Evolutionary conservation across 2,113 vertebrate genomes (phyloP).

Genomic region (Osmerus mordax): DNA sequence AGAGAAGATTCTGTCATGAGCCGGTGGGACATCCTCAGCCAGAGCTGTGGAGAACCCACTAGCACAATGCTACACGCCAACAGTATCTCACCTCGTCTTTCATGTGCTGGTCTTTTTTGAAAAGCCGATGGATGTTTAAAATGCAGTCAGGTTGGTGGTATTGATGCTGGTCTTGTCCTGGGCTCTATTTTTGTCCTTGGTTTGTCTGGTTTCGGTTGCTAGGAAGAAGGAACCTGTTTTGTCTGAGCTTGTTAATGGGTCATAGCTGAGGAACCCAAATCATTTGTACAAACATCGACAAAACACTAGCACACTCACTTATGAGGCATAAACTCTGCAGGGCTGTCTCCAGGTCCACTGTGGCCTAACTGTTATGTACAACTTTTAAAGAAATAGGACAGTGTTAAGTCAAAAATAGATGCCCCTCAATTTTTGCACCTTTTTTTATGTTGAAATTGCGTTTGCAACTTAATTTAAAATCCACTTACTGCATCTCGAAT

Average conservation of each 20-base stretch:
- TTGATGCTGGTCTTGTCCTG: conserved; percentile 38
- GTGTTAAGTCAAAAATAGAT: conserved; percentile 47
- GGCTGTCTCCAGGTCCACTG: conserved; percentile 9
- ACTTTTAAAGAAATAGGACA: conserved; percentile 49
- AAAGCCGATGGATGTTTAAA: conserved; percentile 56
- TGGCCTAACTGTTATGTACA: conserved; percentile 32
- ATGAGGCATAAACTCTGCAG: background rate
- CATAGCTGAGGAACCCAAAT: no score
- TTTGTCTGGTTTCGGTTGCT: conserved; percentile 49
- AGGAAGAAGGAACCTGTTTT: conserved; percentile 4
- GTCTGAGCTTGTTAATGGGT: no score
- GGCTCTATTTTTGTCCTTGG: conserved; percentile 50
- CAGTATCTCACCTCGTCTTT: conserved; percentile 53
- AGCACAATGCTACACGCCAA: conserved; percentile 10
- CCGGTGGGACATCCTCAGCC: conserved; percentile 32
- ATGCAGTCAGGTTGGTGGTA: conserved; percentile 48
- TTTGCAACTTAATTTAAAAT: conserved; percentile 34
- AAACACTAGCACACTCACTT: no score
- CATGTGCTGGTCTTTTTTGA: conserved; percentile 43
- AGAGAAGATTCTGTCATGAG: conserved; percentile 52
- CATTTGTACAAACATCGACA: no score
- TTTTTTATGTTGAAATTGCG: conserved; percentile 35
- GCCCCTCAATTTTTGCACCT: conserved; percentile 29
- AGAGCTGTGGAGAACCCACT: conserved; percentile 48
- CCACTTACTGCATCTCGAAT: conserved; percentile 29